Base-by-base conservation (phyloP, 2,888 invertebrate genomes). In the Agonopterix arenella region DNA sequence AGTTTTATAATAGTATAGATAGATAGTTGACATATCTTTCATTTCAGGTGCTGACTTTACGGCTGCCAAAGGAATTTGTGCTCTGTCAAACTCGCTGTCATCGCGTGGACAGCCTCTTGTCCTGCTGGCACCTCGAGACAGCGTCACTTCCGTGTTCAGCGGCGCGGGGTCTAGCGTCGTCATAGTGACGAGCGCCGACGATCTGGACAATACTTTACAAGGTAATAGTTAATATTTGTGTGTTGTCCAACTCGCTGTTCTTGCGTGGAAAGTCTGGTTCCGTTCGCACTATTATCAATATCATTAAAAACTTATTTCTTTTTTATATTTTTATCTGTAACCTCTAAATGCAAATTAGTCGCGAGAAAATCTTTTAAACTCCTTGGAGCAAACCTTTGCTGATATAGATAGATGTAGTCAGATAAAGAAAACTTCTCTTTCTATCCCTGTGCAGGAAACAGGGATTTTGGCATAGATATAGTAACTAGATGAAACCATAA, bases 11-110 rank as follows among this genome's bases (percentile, higher is more conserved):
- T n/a, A n/a, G n/a, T n/a, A n/a, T n/a, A n/a, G n/a, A n/a, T n/a
- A n/a, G n/a, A n/a, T n/a, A n/a, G 5, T 28, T 28, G 28, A 28
- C 0, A 28, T 5, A 28, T 28, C 7, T 18, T 42, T 18, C 2
- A 5, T 57, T 58, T 52, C 73, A 91, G 95, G 94, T 40, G 94
- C 95, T 0, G 96, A 96, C 83, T 96, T 96, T 71, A 96, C 96
- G 7, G 96, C 96, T 11, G 96, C 96, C 0, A 95, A 95, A 82
- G 96, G 96, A 44, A 93, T 96, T 57, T 94, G 95, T 18, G 92
- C 94, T 0, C 71, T 96, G 45, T 93, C 95, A 1, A 92, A 91
- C 53, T 95, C 95, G 54, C 91, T 96, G 47, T 90, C 91, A 1
- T 89, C 90, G 4, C 90, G 94, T 36, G 93, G 94, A 10, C 95